Base-by-base conservation (phyloP, 1,140 invertebrate genomes). In the Drosophila sechellia region DNA sequence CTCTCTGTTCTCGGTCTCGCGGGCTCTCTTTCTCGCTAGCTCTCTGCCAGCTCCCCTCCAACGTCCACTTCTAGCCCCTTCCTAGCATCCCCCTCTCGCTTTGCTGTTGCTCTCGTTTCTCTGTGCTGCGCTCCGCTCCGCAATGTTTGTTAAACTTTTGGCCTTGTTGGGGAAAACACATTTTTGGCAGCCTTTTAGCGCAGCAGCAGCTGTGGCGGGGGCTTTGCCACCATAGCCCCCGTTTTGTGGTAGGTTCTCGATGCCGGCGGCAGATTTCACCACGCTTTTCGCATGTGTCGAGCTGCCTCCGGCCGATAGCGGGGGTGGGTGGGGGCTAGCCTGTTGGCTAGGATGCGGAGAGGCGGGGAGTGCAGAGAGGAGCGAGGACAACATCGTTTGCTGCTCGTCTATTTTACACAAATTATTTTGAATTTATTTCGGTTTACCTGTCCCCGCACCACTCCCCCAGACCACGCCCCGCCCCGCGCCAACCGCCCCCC, bases 371-470 rank as follows among this genome's bases (percentile, higher is more conserved):
- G 20, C 3, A 22, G 43, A 17, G 37, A 4, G 22, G 39, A 50
- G 55, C 60, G 40, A 17, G 57, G 48, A 25, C 52, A 50, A 31
- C 46, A 40, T 54, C 61, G 55, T 65, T 76, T 50, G 76, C 65
- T 84, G 60, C 55, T 86, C 78, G 78, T 81, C 78, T 87, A 86
- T 86, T 86, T 86, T 87, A 87, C 78, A 86, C 83, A 86, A 86
- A 87, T 86, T 86, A 86, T 86, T 87, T 86, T 73, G 78, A 86
- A 86, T 86, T 87, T 85, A 85, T 85, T 85, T 86, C 78, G 81
- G 83, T 71, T 79, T 86, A 83, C 79, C 79, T 81, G 73, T 56
- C 63, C 48, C 43, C 65, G 27, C 37, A 20, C 22, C 65, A 35
- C 31, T 17, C 20, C 22, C 25, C 57, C 5, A 22, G 15, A 12